Conservation (phyloP, 2,113 vertebrate genomes). For the Rhinoderma darwinii region DNA sequence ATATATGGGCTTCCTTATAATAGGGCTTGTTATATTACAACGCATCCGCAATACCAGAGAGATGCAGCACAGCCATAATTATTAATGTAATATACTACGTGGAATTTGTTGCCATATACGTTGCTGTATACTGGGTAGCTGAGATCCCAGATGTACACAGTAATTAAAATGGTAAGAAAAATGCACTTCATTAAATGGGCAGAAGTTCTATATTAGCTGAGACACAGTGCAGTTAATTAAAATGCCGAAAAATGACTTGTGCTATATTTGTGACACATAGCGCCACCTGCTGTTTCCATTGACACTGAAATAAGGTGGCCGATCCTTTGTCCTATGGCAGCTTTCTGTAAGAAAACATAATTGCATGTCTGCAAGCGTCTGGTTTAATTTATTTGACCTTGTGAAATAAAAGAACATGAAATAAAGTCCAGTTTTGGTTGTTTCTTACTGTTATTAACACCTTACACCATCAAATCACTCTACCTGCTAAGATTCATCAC, state of each 20-base stretch:
- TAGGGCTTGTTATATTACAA: neutral
- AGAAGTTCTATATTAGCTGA: neutral
- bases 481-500: neutral
- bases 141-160: neutral
- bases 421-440: neutral
- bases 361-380: constrained; percentile 13
- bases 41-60: neutral
- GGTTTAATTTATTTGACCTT: constrained; percentile 14
- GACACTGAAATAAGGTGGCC: neutral
- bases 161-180: neutral
- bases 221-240: neutral
- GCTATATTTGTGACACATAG: neutral
- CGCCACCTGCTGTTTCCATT: neutral
- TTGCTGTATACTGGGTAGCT: neutral
- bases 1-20: neutral
- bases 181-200: neutral
- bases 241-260: neutral
- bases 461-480: neutral
- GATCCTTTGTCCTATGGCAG: neutral
- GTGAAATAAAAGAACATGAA: constrained; percentile 20
- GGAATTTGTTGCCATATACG: neutral
- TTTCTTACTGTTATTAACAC: neutral
- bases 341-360: neutral
- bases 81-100: neutral
- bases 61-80: neutral